These are phyloP conservation scores for Tragelaphus oryx DNA, from an alignment of 2,797 vertebrate genomes.

Conservation along the genomic window DNA sequence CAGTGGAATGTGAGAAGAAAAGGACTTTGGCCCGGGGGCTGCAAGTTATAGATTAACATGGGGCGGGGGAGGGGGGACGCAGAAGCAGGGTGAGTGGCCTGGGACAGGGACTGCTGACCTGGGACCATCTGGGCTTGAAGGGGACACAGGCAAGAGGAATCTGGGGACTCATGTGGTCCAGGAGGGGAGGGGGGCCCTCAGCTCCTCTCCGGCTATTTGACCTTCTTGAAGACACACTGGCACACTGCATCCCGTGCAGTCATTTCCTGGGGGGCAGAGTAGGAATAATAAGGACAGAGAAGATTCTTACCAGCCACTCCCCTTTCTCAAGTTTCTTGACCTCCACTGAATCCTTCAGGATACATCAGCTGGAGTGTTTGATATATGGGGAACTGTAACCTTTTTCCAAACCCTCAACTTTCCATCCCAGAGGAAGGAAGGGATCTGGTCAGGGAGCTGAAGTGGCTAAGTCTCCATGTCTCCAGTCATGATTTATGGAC, in stretches of 20 bases:
- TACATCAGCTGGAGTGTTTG: not conserved
- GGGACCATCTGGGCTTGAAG: not conserved
- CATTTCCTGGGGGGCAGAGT: constrained; percentile 84
- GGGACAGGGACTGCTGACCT: not conserved
- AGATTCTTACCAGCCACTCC: not conserved
- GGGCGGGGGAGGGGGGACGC: not conserved
- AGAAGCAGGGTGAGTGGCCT: not conserved
- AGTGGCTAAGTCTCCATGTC: not conserved
- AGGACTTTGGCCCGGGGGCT: constrained; percentile 17
- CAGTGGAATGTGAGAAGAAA: not conserved
- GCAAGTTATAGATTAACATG: constrained; percentile 26
- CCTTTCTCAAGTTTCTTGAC: not conserved
- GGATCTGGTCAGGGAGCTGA: not conserved
- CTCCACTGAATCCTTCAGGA: not conserved
- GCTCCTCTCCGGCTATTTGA: constrained; percentile 73
- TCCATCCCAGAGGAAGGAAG: constrained; percentile 42
- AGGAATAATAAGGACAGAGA: not conserved
- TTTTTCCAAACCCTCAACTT: not conserved
- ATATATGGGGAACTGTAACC: not conserved
- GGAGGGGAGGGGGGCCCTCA: not conserved
- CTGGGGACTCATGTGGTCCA: not conserved
- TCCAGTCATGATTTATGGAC: not conserved
- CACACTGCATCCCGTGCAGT: constrained; percentile 87
- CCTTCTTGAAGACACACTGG: constrained; percentile 93
- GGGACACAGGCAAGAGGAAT: not conserved